Evolutionary conservation across 2,888 invertebrate genomes (phyloP), one percentile per base, ranked within the genome.

Genomic region (Sturmia bella): DNA sequence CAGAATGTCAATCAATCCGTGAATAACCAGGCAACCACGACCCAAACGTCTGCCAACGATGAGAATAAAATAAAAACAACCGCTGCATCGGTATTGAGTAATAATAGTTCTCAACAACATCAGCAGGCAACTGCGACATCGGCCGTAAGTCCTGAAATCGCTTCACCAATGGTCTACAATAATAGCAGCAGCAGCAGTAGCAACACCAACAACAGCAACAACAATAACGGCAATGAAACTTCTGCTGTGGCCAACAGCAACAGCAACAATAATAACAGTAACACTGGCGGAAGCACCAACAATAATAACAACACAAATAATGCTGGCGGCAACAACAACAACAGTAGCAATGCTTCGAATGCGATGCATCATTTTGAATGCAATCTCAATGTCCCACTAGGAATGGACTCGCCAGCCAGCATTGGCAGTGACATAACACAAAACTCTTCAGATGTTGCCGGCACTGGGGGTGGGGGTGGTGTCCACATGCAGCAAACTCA

Each of bases 401-500:
- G 96, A 0, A 91, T 98, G 83, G 97, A 97, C 89, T 97, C 97
- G 0, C 97, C 98, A 0, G 95, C 96, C 0, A 96, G 96, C 48
- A 96, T 97, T 85, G 95, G 96, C 0, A 96, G 95, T 57, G 97
- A 97, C 89, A 93, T 97, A 91, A 95, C 95, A 9, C 96, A 96
- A 85, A 94, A 93, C 87, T 93, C 94, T 0, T 93, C 94, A 0
- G 94, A 95, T 85, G 91, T 92, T 41, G 92, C 93, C 4, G 92
- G 93, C 0, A 93, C 93, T n/a, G n/a, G n/a, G n/a, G n/a, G n/a
- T n/a, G n/a, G n/a, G n/a, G n/a, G n/a, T 59, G 93, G 93, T 0
- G 88, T 93, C 17, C 92, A 91, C 43, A 90, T 86, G 88, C 91
- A 91, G 45, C 90, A 86, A 88, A 54, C 83, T 19, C 85, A 85